Evolutionary conservation across 2,113 vertebrate genomes (phyloP).

Genomic region (Cottus gobio): DNA sequence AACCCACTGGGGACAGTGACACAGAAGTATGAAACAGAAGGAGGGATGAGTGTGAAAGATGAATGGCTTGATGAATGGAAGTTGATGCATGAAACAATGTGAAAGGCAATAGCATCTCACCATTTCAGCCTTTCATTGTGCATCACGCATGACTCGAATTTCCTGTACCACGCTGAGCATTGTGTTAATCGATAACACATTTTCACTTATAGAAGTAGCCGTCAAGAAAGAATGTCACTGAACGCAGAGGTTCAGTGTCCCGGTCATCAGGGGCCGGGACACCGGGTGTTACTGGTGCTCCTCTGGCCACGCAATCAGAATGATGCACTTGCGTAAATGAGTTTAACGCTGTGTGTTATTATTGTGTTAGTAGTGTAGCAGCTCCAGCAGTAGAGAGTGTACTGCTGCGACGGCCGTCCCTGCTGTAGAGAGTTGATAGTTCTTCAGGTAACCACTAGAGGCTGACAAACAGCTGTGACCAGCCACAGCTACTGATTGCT

Average conservation of each 20-base stretch:
- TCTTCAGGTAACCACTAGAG: constrained; percentile 78
- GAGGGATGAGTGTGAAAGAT: constrained; percentile 71
- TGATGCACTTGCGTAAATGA: background rate
- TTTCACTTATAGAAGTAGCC: constrained; percentile 10
- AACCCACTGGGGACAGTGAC: constrained; percentile 68
- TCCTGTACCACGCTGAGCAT: constrained; percentile 11
- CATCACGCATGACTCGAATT: constrained; percentile 21
- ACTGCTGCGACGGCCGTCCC: background rate
- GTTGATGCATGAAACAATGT: constrained; percentile 50
- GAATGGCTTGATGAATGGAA: constrained; percentile 66
- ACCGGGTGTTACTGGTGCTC: background rate
- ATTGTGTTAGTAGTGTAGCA: background rate
- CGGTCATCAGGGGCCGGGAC: too few species aligned
- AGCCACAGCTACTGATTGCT: constrained; percentile 20
- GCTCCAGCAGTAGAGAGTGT: background rate
- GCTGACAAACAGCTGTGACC: constrained; percentile 76
- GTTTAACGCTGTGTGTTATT: background rate
- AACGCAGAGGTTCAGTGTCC: background rate
- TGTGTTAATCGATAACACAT: constrained; percentile 50
- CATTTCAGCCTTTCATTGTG: constrained; percentile 41
- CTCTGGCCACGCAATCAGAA: background rate
- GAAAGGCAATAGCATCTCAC: constrained; percentile 46
- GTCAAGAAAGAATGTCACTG: constrained; percentile 16
- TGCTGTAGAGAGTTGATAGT: constrained; percentile 18
- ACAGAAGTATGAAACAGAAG: constrained; percentile 75